Base-by-base conservation (phyloP, 2,797 vertebrate species). In the Chloroceryle amazona region DNA sequence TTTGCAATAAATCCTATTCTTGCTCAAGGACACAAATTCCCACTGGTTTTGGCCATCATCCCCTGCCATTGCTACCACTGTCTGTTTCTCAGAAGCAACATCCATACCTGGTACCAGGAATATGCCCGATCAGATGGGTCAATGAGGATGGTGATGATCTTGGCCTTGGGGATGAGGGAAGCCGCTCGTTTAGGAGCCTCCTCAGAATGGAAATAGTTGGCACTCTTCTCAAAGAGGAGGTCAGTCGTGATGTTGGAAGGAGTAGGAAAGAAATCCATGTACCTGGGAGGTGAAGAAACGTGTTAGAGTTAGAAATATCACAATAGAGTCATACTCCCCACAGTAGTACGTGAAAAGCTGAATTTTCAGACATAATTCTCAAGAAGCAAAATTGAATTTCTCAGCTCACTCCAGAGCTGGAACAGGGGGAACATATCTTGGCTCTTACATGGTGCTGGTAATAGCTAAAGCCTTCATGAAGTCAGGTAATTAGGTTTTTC, bases 171-270 rank as follows among this genome's bases (percentile, higher is more conserved):
- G 68, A 99, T 96, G 78, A 99, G 98, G 70, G 99, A 99, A 54
- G 99, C 98, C 4, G 99, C 99, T 91, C 99, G 97, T 52, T 90
- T 98, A 23, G 99, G 99, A 19, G 99, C 98, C 49, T 99, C 99
- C 96, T 99, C 99, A 3, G 99, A 99, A 41, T 99, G 99, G 97
- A 99, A 99, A 88, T 99, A 99, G 98, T 99, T 99, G 66, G 99
- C 99, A 78, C 99, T 99, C 97, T 99, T 99, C 98, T 99, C 99
- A 96, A 99, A 99, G 49, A 99, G 98, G 95, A 99, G 98, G 97
- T 99, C 98, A 0, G 98, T 99, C 92, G 98, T 99, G 90, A 98
- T 78, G 46, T 99, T 99, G 62, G 99, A 98, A 58, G 99, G 99
- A 60, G 99, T 96, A 4, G 99, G 99, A 63, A 99, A 99, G 96